Percentiles rank a stretch among this genome's conserved stretches.
Conservation (phyloP, 2,113 vertebrate genomes). For the Triplophysa siluroides region DNA sequence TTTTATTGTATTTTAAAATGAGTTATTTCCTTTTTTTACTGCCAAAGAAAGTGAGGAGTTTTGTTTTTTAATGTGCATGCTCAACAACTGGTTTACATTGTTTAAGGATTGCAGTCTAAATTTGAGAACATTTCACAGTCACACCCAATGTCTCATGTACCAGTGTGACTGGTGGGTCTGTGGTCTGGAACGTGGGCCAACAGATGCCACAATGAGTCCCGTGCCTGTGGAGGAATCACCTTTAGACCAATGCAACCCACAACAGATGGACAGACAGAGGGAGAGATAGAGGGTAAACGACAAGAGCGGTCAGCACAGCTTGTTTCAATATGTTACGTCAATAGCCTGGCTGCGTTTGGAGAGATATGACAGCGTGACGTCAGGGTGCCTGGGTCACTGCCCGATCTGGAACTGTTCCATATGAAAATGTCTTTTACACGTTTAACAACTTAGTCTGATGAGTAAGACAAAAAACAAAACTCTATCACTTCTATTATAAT, state of each 20-base stretch:
- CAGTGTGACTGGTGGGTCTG: neutral
- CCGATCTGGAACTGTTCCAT: neutral
- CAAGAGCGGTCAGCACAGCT: conserved; percentile 3
- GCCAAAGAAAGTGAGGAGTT: too few relatives aligned
- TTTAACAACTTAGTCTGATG: too few relatives aligned
- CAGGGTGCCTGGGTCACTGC: neutral
- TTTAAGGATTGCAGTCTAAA: neutral
- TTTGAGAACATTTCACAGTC: neutral
- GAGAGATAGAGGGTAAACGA: conserved; percentile 18
- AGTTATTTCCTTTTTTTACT: too few relatives aligned
- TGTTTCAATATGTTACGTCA: conserved; percentile 2
- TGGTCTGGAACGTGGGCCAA: neutral
- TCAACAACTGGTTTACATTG: too few relatives aligned
- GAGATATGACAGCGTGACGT: neutral
- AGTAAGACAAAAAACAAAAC: too few relatives aligned
- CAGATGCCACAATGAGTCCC: neutral
- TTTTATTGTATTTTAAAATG: too few relatives aligned
- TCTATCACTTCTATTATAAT: too few relatives aligned
- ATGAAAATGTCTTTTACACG: too few relatives aligned
- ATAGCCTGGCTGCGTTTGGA: neutral
- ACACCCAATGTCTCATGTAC: neutral
- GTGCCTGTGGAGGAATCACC: neutral
- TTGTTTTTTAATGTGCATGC: too few relatives aligned
- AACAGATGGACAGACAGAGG: conserved; percentile 32
- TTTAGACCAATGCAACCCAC: neutral